Base-by-base conservation (phyloP, 1,140 invertebrate genomes). In the Drosophila ogumai region DNA sequence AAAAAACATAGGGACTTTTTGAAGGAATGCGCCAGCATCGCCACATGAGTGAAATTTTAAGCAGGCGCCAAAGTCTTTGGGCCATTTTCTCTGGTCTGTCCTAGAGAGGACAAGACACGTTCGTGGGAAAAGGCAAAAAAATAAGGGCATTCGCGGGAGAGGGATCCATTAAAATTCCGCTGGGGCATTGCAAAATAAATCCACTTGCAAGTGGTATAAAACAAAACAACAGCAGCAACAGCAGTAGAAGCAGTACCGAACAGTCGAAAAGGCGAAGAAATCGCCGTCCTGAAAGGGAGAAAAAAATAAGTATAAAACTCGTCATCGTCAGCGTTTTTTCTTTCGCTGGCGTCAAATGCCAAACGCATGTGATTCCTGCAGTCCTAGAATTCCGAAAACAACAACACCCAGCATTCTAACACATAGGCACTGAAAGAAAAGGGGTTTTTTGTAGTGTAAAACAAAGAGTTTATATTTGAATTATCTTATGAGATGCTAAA, bases 171-270 rank as follows among this genome's bases (percentile, higher is more conserved):
- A 88, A 88, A 88, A 88, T 88, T 88, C 84, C 80, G 77, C 61
- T 67, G 85, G 63, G 81, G 74, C 85, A 90, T 90, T 90, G 85
- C 81, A 85, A 90, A 90, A 90, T 85, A 90, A 90, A 90, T 90
- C 85, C 85, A 90, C 85, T 90, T 90, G 86, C 85, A 78, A 85
- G 85, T 81, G 84, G 57, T 55, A 67, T 79, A 78, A 74, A 80
- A 84, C 68, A 80, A 71, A 76, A 72, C 60, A 81, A 40, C 57
- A 61, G 17, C 57, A 63, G 47, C 72, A 71, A n/a, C 36, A 50
- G 7, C 38, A 68, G 44, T 4, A 52, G 41, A 17, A 40, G 7
- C 8, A 9, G 25, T 17, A 59, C 4, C 9, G 12, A 32, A n/a
- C 57, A 49, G 44, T 59, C 52, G 57, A 66, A 34, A 69, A 69